These are phyloP conservation scores for Borostomias antarcticus DNA, from an alignment of 2,797 vertebrate species.

Conservation along the genomic window DNA sequence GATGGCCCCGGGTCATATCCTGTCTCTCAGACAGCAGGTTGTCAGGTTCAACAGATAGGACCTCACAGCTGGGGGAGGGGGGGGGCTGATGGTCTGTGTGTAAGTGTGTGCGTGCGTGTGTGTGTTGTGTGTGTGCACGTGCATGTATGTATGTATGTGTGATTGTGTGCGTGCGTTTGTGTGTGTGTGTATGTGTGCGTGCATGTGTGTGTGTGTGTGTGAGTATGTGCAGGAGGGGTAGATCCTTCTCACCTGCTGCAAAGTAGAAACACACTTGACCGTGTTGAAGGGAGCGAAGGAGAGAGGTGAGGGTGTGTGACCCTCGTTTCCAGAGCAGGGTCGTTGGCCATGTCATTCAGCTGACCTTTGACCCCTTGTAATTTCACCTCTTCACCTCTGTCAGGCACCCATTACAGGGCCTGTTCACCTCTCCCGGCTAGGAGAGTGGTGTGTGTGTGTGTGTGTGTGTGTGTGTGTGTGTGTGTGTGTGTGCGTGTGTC, in stretches of 20 bases:
- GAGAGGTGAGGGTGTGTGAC: conserved; percentile 18
- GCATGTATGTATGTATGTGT: not conserved
- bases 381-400: conserved; percentile 49
- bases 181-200: conserved; percentile 12
- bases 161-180: conserved; percentile 16
- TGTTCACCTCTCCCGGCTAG: not conserved
- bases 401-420: conserved; percentile 50
- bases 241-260: conserved; percentile 49
- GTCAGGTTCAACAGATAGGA: conserved; percentile 40
- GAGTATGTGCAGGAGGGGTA: too few relatives aligned
- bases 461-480: not conserved
- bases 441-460: not conserved
- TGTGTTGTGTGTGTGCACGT: conserved; percentile 2
- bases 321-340: conserved; percentile 40
- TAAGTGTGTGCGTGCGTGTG: conserved; percentile 37
- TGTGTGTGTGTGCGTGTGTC: not conserved
- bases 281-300: conserved; percentile 31
- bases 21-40: conserved; percentile 57
- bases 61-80: conserved; percentile 45
- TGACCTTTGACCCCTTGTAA: conserved; percentile 56
- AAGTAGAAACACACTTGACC: conserved; percentile 54
- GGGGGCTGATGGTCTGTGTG: conserved; percentile 34
- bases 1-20: conserved; percentile 66
- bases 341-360: conserved; percentile 54
- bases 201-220: conserved; percentile 9